A percentile compares a stretch with the other conserved stretches of the same genome.
Evolutionary conservation across 1,140 invertebrate genomes (phyloP).

Genomic region (Camponotus pennsylvanicus): DNA sequence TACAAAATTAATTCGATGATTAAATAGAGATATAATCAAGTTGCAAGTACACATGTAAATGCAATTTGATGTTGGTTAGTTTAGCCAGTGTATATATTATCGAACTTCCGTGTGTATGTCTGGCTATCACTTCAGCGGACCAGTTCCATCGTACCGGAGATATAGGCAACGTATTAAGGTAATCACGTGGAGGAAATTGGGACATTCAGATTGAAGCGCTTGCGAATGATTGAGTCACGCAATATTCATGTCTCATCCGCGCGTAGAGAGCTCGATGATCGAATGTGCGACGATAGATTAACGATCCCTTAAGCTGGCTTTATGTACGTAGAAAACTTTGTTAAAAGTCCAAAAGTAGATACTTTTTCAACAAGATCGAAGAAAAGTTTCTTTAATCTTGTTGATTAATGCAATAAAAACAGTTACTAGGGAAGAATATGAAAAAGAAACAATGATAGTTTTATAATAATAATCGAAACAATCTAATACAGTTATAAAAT

Average conservation of each 20-base stretch:
- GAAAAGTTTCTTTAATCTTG: not conserved
- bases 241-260: slow-evolving; percentile 64
- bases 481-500: not conserved
- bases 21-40: slow-evolving; percentile 26
- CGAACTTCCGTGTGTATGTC: slow-evolving; percentile 35
- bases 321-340: not conserved
- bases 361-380: too few species aligned
- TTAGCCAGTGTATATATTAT: slow-evolving; percentile 40
- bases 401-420: not conserved
- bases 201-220: slow-evolving; percentile 67
- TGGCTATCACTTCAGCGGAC: slow-evolving; percentile 56
- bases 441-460: not conserved
- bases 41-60: slow-evolving; percentile 33
- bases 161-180: slow-evolving; percentile 65
- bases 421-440: not conserved
- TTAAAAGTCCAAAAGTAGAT: too few species aligned
- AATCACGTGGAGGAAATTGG: slow-evolving; percentile 70
- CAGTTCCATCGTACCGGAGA: slow-evolving; percentile 57
- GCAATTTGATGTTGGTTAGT: slow-evolving; percentile 47
- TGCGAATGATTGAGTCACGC: slow-evolving; percentile 69
- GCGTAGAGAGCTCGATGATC: slow-evolving; percentile 36
- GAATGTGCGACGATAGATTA: slow-evolving; percentile 49
- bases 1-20: slow-evolving; percentile 16
- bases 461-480: not conserved
- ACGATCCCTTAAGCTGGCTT: not conserved